Evolutionary conservation across 2,113 vertebrate genomes (phyloP), one percentile per base, ranked within the genome.

Genomic region (Atlantisia rogersi): DNA sequence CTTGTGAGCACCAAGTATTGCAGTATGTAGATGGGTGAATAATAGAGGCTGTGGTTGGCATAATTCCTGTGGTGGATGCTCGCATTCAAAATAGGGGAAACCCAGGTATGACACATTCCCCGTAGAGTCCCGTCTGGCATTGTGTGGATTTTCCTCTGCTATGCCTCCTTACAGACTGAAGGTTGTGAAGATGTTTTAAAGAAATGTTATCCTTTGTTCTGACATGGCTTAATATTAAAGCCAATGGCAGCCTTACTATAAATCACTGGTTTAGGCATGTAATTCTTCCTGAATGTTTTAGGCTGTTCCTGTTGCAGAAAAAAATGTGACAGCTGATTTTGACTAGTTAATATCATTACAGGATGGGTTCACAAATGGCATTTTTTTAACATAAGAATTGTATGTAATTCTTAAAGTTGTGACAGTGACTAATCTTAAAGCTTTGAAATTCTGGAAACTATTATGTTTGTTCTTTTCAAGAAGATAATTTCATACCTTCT

Each of bases 51-150:
- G 28, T 25, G 71, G 58, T 48, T 59, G 56, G 28, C 77, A 84
- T 76, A 94, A 95, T 87, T 96, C 73, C 83, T 92, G 69, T 82
- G 65, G 73, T 89, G 62, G 58, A 24, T 71, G 44, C 69, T 96
- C 77, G 53, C 77, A 60, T 78, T 86, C 48, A 32, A 48, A 94
- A 35, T 0, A 8, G 42, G 59, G 91, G 55, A 84, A 91, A 84
- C 35, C 19, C 77, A 92, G 48, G 77, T 92, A 91, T 58, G 77
- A 81, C 35, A 68, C 4, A 13, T 18, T 84, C 35, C 24, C 73
- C 53, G 48, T 26, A 15, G 53, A 78, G 31, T 37, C 39, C 35
- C 32, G 12, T 55, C 53, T 87, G 56, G 69, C 62, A 19, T 5
- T 48, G 19, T 79, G 77, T 86, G 81, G 60, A 37, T 92, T 94